A percentile compares a stretch with the other conserved stretches of the same genome.
These are phyloP conservation scores for Lycocerus yunnanus DNA, from an alignment of 2,888 invertebrate species.

Conservation along the genomic window DNA sequence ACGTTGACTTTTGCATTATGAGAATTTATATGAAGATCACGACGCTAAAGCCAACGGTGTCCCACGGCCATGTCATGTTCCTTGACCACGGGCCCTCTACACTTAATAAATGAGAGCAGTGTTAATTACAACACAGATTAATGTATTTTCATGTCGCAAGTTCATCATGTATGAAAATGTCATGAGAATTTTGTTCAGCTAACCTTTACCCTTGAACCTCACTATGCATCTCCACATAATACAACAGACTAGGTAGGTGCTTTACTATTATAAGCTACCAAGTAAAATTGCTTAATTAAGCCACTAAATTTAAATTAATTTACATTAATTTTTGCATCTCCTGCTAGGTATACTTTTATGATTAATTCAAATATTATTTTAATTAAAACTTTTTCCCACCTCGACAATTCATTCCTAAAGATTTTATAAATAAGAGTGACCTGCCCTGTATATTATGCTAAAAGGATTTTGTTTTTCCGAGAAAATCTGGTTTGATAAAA, in stretches of 20 bases:
- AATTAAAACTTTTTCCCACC: background rate
- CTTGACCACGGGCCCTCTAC: slow-evolving; percentile 33
- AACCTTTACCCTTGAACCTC: slow-evolving; percentile 35
- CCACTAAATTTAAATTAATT: background rate
- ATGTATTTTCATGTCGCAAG: slow-evolving; percentile 46
- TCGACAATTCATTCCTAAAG: background rate
- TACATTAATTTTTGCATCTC: background rate
- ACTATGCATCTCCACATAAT: background rate
- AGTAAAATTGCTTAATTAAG: background rate
- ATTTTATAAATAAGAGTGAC: too few species aligned
- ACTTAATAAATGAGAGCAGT: slow-evolving; percentile 49
- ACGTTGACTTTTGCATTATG: slow-evolving; percentile 28
- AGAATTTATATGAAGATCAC: slow-evolving; percentile 20
- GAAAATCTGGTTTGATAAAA: too few species aligned
- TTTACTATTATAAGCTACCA: background rate
- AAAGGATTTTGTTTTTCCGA: too few species aligned
- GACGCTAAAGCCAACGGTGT: slow-evolving; percentile 19
- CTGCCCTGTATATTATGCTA: too few species aligned
- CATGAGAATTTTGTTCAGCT: slow-evolving; percentile 40
- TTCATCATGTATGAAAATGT: slow-evolving; percentile 47
- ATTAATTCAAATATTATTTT: background rate
- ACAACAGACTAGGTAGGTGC: background rate
- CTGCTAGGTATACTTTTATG: background rate
- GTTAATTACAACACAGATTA: slow-evolving; percentile 51
- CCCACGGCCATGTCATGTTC: slow-evolving; percentile 30